phyloP scores from a whole-genome alignment of 30 jellyfish, hydroid and myxozoan genomes.

The Hydractinia echinata region DNA sequence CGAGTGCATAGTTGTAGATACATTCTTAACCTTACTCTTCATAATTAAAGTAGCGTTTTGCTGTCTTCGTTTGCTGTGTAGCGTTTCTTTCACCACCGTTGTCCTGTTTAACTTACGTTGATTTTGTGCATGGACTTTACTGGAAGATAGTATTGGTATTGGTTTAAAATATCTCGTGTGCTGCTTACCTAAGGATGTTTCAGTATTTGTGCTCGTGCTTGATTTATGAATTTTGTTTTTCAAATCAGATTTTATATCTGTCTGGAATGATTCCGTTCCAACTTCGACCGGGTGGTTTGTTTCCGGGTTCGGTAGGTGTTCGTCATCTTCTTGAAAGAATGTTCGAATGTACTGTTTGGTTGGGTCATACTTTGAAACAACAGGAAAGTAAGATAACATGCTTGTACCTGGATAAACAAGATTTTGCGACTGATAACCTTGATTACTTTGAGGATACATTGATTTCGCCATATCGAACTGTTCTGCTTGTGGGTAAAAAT shows the following conservation, averaged over 20 bases:
- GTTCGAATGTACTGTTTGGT: slow-evolving; percentile 3
- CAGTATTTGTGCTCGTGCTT: background rate
- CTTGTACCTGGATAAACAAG: slow-evolving; percentile 10
- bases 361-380: slow-evolving; percentile 26
- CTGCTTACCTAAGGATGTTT: background rate
- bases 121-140: background rate
- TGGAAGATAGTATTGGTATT: background rate
- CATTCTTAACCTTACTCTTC: background rate
- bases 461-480: background rate
- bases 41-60: background rate
- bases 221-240: background rate
- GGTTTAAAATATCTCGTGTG: background rate
- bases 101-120: background rate
- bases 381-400: slow-evolving; percentile 25
- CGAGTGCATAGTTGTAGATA: too few relatives aligned
- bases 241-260: background rate
- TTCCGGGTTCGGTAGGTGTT: slow-evolving; percentile 4
- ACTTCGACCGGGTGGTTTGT: background rate
- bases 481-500: background rate
- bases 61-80: background rate
- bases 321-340: slow-evolving; percentile 7
- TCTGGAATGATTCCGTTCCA: slow-evolving; percentile 23
- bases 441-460: background rate
- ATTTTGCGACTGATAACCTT: background rate
- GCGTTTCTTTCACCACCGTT: background rate